Percentiles rank a stretch among this genome's conserved stretches.
These are phyloP conservation scores for Coluber constrictor DNA, from an alignment of 2,797 vertebrate genomes.

Conservation along the genomic window DNA sequence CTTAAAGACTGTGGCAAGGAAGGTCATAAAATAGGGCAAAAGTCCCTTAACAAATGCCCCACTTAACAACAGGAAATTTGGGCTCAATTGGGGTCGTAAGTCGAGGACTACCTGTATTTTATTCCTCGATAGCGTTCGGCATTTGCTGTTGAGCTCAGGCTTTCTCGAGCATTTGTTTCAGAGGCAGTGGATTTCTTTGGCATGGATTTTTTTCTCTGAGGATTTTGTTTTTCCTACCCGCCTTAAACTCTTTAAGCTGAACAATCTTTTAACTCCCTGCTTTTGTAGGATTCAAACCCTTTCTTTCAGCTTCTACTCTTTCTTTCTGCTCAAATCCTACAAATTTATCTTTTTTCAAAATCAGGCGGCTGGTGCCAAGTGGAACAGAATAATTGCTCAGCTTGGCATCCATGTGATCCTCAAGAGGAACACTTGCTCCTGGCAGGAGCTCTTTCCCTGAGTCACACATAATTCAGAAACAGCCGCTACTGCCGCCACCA, in stretches of 20 bases:
- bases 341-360: neutral
- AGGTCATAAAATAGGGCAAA: neutral
- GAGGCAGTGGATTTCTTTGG: neutral
- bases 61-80: neutral
- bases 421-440: neutral
- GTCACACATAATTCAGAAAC: conserved; percentile 2
- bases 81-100: neutral
- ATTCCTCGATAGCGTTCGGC: neutral
- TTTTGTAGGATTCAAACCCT: neutral
- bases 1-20: neutral
- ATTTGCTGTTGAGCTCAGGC: neutral
- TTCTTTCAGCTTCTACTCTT: neutral
- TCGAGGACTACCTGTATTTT: neutral
- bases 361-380: neutral
- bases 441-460: neutral
- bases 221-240: neutral
- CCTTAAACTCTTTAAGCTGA: neutral
- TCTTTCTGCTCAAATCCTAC: neutral
- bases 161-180: neutral
- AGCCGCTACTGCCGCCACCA: neutral
- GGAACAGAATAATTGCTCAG: conserved; percentile 1
- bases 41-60: neutral
- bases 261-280: neutral
- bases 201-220: neutral
- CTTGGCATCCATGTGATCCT: neutral